Evolutionary conservation across 2,113 vertebrate species (phyloP).

Genomic region (Diphyllodes magnificus): DNA sequence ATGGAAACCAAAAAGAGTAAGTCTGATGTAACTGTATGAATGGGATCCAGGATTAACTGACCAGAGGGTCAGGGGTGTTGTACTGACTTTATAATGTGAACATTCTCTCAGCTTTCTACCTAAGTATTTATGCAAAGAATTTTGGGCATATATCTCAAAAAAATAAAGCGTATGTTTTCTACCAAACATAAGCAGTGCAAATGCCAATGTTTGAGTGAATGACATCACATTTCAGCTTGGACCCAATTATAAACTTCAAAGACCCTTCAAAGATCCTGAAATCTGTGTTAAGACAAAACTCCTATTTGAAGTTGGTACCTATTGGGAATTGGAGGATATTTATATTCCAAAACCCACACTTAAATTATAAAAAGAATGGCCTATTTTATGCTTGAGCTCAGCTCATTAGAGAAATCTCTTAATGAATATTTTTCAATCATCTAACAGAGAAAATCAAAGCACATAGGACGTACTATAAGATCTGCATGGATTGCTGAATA

Average conservation of each 20-base stretch:
- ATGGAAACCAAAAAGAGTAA: neutral
- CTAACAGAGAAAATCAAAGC: constrained; percentile 32
- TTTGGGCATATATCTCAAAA: neutral
- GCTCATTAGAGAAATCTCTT: constrained; percentile 55
- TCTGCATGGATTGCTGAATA: neutral
- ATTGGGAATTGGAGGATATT: constrained; percentile 34
- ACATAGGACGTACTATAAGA: neutral
- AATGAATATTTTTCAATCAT: constrained; percentile 56
- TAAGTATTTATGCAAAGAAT: neutral
- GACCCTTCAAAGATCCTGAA: constrained; percentile 51
- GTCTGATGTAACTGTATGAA: neutral
- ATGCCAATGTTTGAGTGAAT: neutral
- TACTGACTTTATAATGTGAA: neutral
- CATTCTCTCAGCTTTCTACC: neutral
- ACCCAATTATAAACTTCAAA: constrained; percentile 57
- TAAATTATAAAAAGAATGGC: constrained; percentile 51
- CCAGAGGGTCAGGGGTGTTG: neutral
- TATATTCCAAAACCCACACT: constrained; percentile 1
- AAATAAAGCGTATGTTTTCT: neutral
- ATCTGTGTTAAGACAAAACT: constrained; percentile 51
- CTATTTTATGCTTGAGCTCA: constrained; percentile 49
- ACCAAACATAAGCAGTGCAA: neutral
- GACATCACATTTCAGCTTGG: neutral
- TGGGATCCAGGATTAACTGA: neutral
- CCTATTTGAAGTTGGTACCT: constrained; percentile 35